A percentile compares a stretch with the other conserved stretches of the same genome.
Conservation (phyloP, 2,797 vertebrate genomes). For the Hydrolagus colliei region DNA sequence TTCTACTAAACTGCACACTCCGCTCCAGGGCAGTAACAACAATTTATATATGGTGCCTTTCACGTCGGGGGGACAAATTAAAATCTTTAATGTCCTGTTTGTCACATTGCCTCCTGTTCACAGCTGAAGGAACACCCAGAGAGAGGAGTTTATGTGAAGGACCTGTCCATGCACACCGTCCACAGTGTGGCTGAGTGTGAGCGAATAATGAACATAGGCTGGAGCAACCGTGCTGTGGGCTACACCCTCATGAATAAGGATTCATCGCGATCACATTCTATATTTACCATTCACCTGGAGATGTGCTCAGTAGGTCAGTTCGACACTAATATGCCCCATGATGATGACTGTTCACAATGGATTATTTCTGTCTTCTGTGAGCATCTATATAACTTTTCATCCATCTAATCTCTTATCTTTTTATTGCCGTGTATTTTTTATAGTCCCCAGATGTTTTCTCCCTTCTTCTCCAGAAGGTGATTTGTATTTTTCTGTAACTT, state of each 20-base stretch:
- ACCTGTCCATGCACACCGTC: slow-evolving; percentile 75
- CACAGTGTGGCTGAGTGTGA: slow-evolving; percentile 73
- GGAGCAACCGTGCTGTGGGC: slow-evolving; percentile 74
- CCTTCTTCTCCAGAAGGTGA: neutral
- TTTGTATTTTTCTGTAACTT: too few species aligned
- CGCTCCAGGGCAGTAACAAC: too few species aligned
- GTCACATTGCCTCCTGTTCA: slow-evolving; percentile 5
- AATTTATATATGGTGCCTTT: too few species aligned
- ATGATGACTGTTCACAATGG: neutral
- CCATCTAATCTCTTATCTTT: neutral
- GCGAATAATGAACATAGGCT: slow-evolving; percentile 69
- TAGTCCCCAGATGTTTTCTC: neutral
- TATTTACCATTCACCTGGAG: slow-evolving; percentile 80
- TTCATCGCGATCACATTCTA: slow-evolving; percentile 81
- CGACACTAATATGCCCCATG: neutral
- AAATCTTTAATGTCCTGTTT: slow-evolving; percentile 11
- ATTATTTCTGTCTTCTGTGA: slow-evolving; percentile 9
- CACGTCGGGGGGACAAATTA: neutral
- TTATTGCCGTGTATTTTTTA: neutral
- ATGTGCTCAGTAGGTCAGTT: slow-evolving; percentile 66
- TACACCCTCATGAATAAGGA: slow-evolving; percentile 83
- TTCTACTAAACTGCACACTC: too few species aligned
- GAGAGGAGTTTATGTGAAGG: slow-evolving; percentile 67
- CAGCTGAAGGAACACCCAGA: slow-evolving; percentile 86
- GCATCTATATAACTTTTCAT: neutral